Evolutionary conservation across 2,888 invertebrate species (phyloP), one percentile per base, ranked within the genome.

Genomic region (Heliconius hortense): DNA sequence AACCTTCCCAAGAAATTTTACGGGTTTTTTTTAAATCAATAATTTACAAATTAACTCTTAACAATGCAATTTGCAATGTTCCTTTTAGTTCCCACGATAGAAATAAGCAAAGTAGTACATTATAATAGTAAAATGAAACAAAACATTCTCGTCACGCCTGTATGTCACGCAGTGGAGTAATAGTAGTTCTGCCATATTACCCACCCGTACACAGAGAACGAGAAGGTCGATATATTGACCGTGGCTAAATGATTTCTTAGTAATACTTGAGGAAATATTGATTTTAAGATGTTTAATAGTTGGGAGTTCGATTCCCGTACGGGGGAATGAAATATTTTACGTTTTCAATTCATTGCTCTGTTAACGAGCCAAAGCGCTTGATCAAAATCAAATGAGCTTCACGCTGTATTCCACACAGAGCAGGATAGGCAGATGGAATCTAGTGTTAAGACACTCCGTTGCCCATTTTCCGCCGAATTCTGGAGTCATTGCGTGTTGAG

Each of bases 101-200:
- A 4, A 62, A 62, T 18, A 62, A 28, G 28, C 18, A 28, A 28
- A 28, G 62, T 26, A 15, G 28, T 62, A 21, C 62, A 62, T 28
- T 18, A 62, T 43, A 68, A 48, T 68, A 48, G 48, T 68, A 18
- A 15, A 43, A 68, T 26, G 21, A 48, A 26, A 10, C 24, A 10
- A 68, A 53, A 48, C 24, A 66, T 39, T 39, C 48, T 48, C 35
- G 39, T 39, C 35, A 66, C 66, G 39, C 66, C 24, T 24, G 5
- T 11, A 5, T 31, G 18, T 53, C 53, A 72, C 72, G 64, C 53
- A 24, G 35, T 24, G 24, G 8, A 72, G 53, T 64, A 72, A 64
- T 56, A 63, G 53, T 10, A n/a, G 63, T 56, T 56, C 64, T 21
- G 28, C 31, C 48, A 70, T 72, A 53, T 72, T 64, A 56, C n/a